Percentiles rank a stretch among this genome's conserved stretches.
Conservation (phyloP, 1,140 invertebrate genomes). For the Ruditapes philippinarum region DNA sequence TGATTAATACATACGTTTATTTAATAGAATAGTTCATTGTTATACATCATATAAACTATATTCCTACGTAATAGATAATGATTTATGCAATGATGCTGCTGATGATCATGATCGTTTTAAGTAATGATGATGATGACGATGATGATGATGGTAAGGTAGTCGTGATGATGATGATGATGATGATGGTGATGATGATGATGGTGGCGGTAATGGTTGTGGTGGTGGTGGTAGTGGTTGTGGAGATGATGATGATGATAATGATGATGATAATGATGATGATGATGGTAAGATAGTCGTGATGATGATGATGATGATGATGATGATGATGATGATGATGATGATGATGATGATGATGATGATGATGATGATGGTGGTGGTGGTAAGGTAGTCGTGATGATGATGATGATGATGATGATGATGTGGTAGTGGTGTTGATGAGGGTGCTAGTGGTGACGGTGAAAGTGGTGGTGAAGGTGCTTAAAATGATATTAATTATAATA, state of each 20-base stretch:
- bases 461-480: background rate
- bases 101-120: slow-evolving; percentile 7
- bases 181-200: slow-evolving; percentile 42
- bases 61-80: background rate
- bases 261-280: background rate
- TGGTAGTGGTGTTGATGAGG: slow-evolving; percentile 30
- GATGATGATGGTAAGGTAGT: background rate
- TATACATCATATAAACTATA: too few species aligned
- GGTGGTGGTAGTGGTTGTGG: background rate
- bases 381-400: too few species aligned
- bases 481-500: too few species aligned
- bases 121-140: background rate
- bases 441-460: background rate
- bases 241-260: slow-evolving; percentile 40
- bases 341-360: too few species aligned
- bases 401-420: slow-evolving; percentile 41
- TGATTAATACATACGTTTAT: too few species aligned
- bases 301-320: too few species aligned
- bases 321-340: too few species aligned
- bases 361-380: too few species aligned
- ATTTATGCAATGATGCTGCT: background rate
- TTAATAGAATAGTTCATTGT: too few species aligned
- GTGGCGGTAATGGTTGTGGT: slow-evolving; percentile 37
- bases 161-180: slow-evolving; percentile 35
- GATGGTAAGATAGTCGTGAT: background rate